A percentile compares a stretch with the other conserved stretches of the same genome.
phyloP scores from a whole-genome alignment of 2,113 vertebrate species.

The Petaurus breviceps region DNA sequence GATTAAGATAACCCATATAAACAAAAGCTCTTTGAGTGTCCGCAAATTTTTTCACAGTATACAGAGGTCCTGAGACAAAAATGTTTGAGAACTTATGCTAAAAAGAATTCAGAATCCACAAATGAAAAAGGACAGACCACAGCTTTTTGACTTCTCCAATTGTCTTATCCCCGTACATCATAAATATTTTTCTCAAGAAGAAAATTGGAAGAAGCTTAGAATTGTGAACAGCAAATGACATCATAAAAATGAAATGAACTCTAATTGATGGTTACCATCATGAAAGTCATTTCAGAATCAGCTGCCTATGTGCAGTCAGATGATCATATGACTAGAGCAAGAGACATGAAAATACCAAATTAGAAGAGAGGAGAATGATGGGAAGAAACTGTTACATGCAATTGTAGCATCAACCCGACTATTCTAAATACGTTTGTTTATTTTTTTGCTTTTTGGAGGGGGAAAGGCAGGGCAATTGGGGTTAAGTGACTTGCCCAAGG shows the following conservation, averaged over 20 bases:
- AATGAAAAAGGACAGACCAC: too few relatives aligned
- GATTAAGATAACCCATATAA: too few relatives aligned
- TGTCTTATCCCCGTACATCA: neutral
- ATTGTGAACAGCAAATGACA: neutral
- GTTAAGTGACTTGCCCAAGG: too few relatives aligned
- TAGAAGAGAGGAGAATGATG: neutral
- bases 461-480: too few relatives aligned
- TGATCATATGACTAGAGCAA: neutral
- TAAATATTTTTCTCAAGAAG: neutral
- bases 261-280: neutral
- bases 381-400: neutral
- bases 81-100: too few relatives aligned
- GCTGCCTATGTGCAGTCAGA: neutral
- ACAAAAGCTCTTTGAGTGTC: too few relatives aligned
- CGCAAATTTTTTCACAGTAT: neutral
- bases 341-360: neutral
- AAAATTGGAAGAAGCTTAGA: neutral
- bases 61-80: neutral
- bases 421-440: neutral
- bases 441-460: too few relatives aligned
- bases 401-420: neutral
- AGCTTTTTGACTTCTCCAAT: neutral
- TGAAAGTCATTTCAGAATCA: neutral
- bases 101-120: neutral
- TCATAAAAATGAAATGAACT: neutral